phyloP scores from a whole-genome alignment of 2,888 invertebrate species.

The Tenthredo distinguenda region DNA sequence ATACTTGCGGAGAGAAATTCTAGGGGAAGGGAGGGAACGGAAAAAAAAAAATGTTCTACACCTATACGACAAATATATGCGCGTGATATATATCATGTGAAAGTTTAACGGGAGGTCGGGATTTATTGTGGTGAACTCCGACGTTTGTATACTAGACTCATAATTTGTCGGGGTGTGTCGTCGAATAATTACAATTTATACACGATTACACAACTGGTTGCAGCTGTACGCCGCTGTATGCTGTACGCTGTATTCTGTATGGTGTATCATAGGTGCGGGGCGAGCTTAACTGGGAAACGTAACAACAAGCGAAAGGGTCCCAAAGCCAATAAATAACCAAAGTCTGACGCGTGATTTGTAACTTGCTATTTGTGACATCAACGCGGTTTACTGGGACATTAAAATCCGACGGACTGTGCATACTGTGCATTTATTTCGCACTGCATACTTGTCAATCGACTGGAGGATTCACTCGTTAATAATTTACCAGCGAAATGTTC shows the following conservation, averaged over 20 bases:
- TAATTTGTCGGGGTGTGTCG: conserved; percentile 47
- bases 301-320: conserved; percentile 19
- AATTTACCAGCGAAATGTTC: not conserved
- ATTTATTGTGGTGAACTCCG: conserved; percentile 36
- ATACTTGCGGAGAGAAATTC: not conserved
- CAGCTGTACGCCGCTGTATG: conserved; percentile 24
- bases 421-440: not conserved
- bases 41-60: not conserved
- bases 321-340: conserved; percentile 43
- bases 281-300: conserved; percentile 25
- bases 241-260: not conserved
- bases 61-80: not conserved
- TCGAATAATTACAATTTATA: conserved; percentile 54
- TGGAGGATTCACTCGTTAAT: not conserved
- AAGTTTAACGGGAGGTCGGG: conserved; percentile 29
- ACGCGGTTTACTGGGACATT: conserved; percentile 21
- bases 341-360: conserved; percentile 46
- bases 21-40: not conserved
- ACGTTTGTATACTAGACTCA: conserved; percentile 41
- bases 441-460: not conserved
- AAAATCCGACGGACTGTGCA: not conserved
- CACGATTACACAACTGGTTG: conserved; percentile 52
- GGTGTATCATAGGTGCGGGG: not conserved
- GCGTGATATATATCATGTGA: conserved; percentile 17
- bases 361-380: conserved; percentile 29